Conservation (phyloP, 2,113 vertebrate species). For the Anguilla rostrata region DNA sequence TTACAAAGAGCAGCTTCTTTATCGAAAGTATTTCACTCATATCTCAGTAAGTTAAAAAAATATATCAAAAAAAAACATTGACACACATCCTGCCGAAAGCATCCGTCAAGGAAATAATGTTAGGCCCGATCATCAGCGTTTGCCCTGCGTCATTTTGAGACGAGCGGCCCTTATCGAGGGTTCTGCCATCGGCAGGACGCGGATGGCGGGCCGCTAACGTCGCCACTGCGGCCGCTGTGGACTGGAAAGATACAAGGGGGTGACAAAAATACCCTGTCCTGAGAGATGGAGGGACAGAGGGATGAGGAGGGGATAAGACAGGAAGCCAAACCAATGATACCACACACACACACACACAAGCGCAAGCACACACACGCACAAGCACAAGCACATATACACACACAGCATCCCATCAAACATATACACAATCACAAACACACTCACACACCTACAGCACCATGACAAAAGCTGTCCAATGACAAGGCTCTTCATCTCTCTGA, state of each 20-base stretch:
- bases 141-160: slow-evolving; percentile 43
- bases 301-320: background rate
- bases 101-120: slow-evolving; percentile 41
- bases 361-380: background rate
- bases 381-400: background rate
- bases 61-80: background rate
- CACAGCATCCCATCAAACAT: background rate
- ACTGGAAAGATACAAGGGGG: background rate
- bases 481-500: background rate
- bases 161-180: slow-evolving; percentile 51
- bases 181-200: slow-evolving; percentile 60
- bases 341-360: background rate
- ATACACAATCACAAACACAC: background rate
- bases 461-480: background rate
- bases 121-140: slow-evolving; percentile 50
- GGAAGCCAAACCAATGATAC: background rate
- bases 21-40: background rate
- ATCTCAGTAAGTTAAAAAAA: background rate
- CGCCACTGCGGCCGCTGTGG: background rate
- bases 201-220: background rate
- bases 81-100: slow-evolving; percentile 3
- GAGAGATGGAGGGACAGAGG: slow-evolving; percentile 1
- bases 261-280: background rate
- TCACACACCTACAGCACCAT: background rate
- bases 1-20: slow-evolving; percentile 11